Percentiles rank a stretch among this genome's conserved stretches.
Evolutionary conservation across 2,888 invertebrate genomes (phyloP).

Genomic region (Pherbina coryleti): DNA sequence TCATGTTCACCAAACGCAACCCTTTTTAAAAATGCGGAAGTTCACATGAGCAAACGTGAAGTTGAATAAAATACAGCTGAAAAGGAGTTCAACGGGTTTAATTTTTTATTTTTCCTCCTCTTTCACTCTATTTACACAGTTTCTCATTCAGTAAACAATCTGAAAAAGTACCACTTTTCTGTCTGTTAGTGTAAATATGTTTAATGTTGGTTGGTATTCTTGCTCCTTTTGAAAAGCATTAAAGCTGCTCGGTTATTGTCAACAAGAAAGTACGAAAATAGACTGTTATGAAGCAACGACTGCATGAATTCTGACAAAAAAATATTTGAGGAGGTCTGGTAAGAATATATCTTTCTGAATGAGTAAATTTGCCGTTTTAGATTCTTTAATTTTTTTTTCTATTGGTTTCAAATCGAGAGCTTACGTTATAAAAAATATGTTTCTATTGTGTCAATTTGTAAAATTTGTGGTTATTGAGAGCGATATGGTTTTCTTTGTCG

Average conservation of each 20-base stretch:
- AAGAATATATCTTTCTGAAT: background rate
- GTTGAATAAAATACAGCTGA: background rate
- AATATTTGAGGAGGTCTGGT: background rate
- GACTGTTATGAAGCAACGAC: background rate
- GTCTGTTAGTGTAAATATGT: background rate
- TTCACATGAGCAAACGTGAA: background rate
- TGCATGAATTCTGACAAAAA: background rate
- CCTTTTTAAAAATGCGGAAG: conserved; percentile 15
- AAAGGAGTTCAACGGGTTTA: background rate
- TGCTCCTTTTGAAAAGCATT: background rate
- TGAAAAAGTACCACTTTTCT: background rate
- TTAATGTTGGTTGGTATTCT: background rate
- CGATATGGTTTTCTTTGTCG: too few species aligned
- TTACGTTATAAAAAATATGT: too few species aligned
- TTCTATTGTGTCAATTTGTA: too few species aligned
- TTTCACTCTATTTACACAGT: background rate
- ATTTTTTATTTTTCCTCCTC: background rate
- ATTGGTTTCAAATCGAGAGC: too few species aligned
- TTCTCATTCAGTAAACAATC: background rate
- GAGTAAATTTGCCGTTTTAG: too few species aligned
- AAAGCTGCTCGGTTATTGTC: background rate
- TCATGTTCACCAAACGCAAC: too few species aligned
- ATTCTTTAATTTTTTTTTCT: too few species aligned
- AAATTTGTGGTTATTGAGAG: too few species aligned
- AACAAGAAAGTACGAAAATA: background rate